Base-by-base conservation (phyloP, 2,888 invertebrate genomes). In the Cosmopolites sordidus region DNA sequence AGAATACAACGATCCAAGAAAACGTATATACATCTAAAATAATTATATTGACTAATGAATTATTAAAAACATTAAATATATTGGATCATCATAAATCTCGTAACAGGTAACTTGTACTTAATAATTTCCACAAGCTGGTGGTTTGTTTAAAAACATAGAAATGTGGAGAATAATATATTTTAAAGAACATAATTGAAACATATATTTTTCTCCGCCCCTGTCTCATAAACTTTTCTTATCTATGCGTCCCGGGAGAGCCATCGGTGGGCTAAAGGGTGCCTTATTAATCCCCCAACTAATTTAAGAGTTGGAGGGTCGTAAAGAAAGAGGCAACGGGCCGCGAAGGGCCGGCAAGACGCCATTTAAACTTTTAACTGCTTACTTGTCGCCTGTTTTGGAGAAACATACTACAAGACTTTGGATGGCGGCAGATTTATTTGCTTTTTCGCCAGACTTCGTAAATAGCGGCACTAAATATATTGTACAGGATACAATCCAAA, bases 301-400 rank as follows among this genome's bases (percentile, higher is more conserved):
- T 73, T 73, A 73, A 73, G 72, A 72, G 70, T 72, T 71, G 59
- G 62, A 65, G 58, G 67, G 67, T 70, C 71, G 71, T 73, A 73
- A 73, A 73, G 73, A 73, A 71, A 69, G 64, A 70, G 68, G 68
- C 71, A 72, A 70, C 71, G 69, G 68, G 71, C 71, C 72, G 70
- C 71, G 71, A 72, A 73, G 68, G 67, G 65, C 64, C 63, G 69
- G 69, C 51, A 48, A 56, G 59, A 55, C 58, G 54, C 56, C 58
- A 57, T 61, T 61, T 61, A 63, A 66, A 66, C 64, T 66, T 66
- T 66, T 65, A 65, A 65, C 63, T 66, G 62, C 66, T 61, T 41
- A 51, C 52, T 54, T 51, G 55, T 62, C 60, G 54, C 53, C 56
- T 58, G 59, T 58, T 63, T 55, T 54, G 53, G 56, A 54, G 50